Evolutionary conservation across 2,888 invertebrate species (phyloP).

Genomic region (Furcula furcula): DNA sequence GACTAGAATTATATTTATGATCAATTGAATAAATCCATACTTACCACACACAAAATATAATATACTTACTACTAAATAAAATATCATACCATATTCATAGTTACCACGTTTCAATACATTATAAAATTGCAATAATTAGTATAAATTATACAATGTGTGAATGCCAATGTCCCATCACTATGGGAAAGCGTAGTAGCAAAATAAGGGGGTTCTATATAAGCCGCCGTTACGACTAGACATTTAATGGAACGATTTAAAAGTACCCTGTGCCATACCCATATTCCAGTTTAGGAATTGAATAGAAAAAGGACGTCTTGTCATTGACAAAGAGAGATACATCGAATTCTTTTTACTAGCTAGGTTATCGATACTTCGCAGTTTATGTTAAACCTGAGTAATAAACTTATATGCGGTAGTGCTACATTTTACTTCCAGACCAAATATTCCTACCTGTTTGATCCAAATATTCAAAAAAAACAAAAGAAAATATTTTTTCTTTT

Average conservation of each 20-base stretch:
- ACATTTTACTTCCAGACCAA: slow-evolving; percentile 2
- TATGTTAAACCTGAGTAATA: slow-evolving; percentile 22
- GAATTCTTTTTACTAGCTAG: slow-evolving; percentile 17
- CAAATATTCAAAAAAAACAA: background rate
- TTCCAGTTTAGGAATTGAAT: slow-evolving; percentile 16
- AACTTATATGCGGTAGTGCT: slow-evolving; percentile 11
- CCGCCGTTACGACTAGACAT: slow-evolving; percentile 11
- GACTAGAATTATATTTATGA: no score
- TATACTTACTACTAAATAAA: no score
- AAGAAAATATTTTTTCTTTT: background rate
- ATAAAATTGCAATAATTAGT: no score
- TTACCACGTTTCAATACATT: no score
- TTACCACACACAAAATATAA: no score
- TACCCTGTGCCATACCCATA: slow-evolving; percentile 11
- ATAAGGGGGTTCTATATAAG: slow-evolving; percentile 21
- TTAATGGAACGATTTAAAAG: slow-evolving; percentile 28
- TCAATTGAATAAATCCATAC: no score
- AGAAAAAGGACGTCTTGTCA: slow-evolving; percentile 16
- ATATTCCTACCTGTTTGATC: background rate
- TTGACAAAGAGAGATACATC: slow-evolving; percentile 29
- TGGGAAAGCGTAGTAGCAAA: slow-evolving; percentile 10
- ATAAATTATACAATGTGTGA: no score
- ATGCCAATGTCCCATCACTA: slow-evolving; percentile 14
- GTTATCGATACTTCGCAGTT: slow-evolving; percentile 20
- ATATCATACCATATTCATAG: no score